phyloP scores from a whole-genome alignment of 2,888 invertebrate genomes.

The Eupelmus urozonus region DNA sequence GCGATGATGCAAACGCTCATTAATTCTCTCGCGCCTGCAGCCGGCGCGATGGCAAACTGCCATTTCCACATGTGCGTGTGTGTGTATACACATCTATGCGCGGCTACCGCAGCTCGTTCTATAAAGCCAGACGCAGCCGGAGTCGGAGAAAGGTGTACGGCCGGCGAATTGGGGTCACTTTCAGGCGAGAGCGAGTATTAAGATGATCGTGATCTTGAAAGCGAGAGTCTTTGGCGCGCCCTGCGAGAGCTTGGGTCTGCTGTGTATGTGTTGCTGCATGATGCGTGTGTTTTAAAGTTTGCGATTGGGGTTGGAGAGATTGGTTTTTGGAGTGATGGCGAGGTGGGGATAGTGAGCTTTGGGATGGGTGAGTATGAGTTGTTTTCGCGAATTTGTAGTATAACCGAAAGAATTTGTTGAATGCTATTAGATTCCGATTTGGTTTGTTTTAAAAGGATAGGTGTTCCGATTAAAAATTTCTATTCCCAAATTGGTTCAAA shows the following conservation, averaged over 20 bases:
- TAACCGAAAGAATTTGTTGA: too few relatives aligned
- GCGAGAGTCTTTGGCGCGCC: constrained; percentile 66
- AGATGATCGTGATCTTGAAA: constrained; percentile 77
- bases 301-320: too few relatives aligned
- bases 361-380: too few relatives aligned
- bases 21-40: constrained; percentile 21
- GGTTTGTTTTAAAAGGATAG: too few relatives aligned
- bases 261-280: neutral
- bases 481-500: too few relatives aligned
- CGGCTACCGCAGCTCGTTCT: neutral
- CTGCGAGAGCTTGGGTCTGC: neutral
- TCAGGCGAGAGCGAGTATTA: constrained; percentile 67
- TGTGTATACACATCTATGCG: too few relatives aligned
- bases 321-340: too few relatives aligned
- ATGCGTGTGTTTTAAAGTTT: neutral
- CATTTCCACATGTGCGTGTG: constrained; percentile 26
- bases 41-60: constrained; percentile 22
- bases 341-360: too few relatives aligned
- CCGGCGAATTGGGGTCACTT: constrained; percentile 74
- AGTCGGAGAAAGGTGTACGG: constrained; percentile 72
- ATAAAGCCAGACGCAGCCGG: constrained; percentile 48
- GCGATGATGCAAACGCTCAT: constrained; percentile 45
- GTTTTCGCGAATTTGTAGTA: too few relatives aligned
- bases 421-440: too few relatives aligned
- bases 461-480: too few relatives aligned